Evolutionary conservation across 2,888 invertebrate species (phyloP).

Genomic region (Creontiades dilutus): DNA sequence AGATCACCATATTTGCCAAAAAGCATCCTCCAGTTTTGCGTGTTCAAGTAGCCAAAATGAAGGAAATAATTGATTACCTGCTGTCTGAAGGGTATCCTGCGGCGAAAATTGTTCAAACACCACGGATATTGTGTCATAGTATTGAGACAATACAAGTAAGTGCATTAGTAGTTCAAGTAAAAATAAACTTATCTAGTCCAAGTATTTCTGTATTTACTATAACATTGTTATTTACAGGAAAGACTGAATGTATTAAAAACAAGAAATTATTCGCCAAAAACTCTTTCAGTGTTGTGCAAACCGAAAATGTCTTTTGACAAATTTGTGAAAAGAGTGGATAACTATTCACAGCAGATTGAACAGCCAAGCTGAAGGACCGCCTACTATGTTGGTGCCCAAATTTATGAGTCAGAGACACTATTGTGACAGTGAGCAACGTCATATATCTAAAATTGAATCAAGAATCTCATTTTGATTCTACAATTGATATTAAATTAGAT

Average conservation of each 20-base stretch:
- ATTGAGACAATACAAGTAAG: conserved; percentile 74
- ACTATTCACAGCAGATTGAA: not conserved
- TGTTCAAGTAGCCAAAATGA: conserved; percentile 79
- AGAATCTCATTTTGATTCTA: too few species aligned
- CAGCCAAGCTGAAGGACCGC: not conserved
- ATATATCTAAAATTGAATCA: too few species aligned
- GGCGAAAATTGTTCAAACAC: conserved; percentile 78
- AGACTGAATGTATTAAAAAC: conserved; percentile 75
- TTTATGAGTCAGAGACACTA: too few species aligned
- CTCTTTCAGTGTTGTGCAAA: conserved; percentile 72
- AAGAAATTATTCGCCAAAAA: conserved; percentile 71
- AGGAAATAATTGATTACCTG: conserved; percentile 79
- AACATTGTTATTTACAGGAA: conserved; percentile 60
- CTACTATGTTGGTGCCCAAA: not conserved
- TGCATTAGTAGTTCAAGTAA: not conserved
- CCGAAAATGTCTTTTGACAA: conserved; percentile 71
- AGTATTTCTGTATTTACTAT: not conserved
- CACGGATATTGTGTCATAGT: conserved; percentile 79
- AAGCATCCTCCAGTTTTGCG: conserved; percentile 79
- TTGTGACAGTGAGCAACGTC: too few species aligned
- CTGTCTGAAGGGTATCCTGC: conserved; percentile 78
- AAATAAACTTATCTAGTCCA: not conserved
- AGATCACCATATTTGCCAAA: conserved; percentile 77
- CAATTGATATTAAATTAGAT: too few species aligned
- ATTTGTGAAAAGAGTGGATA: conserved; percentile 48